A percentile compares a stretch with the other conserved stretches of the same genome.
Evolutionary conservation across 2,113 vertebrate genomes (phyloP).

Genomic region (Psittacus erithacus): DNA sequence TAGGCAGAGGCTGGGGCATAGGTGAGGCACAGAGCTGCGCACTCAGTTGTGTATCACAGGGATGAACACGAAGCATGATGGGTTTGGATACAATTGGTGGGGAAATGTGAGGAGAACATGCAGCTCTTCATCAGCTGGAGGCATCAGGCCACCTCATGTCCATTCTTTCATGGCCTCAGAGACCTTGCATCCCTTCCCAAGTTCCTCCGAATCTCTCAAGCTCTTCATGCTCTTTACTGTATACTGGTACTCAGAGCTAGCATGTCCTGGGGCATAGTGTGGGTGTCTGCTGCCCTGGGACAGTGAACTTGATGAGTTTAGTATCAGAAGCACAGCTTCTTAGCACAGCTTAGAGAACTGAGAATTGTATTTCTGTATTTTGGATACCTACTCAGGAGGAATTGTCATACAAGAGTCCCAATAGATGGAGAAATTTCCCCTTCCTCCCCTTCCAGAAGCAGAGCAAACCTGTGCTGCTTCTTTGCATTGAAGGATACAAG

Average conservation of each 20-base stretch:
- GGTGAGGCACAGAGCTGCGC: background rate
- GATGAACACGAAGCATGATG: background rate
- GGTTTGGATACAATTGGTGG: background rate
- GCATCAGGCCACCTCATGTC: background rate
- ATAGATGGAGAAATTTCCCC: background rate
- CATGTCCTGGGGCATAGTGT: background rate
- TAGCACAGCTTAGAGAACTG: background rate
- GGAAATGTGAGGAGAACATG: background rate
- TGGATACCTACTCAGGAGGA: background rate
- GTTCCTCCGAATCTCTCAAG: background rate
- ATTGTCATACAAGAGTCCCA: background rate
- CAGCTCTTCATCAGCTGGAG: background rate
- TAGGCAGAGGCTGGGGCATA: background rate
- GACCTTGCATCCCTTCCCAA: background rate
- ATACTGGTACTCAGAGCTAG: background rate
- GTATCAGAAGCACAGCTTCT: background rate
- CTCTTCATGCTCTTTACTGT: background rate
- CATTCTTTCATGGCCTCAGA: background rate
- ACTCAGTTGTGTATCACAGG: accelerated
- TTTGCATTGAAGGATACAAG: background rate
- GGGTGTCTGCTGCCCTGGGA: background rate
- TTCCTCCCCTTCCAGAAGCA: background rate
- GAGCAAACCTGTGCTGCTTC: background rate
- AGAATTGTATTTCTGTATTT: background rate
- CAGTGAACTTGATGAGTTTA: background rate